A percentile compares a stretch with the other conserved stretches of the same genome.
These are phyloP conservation scores for Thyatira batis DNA, from an alignment of 2,888 invertebrate species.

Conservation along the genomic window DNA sequence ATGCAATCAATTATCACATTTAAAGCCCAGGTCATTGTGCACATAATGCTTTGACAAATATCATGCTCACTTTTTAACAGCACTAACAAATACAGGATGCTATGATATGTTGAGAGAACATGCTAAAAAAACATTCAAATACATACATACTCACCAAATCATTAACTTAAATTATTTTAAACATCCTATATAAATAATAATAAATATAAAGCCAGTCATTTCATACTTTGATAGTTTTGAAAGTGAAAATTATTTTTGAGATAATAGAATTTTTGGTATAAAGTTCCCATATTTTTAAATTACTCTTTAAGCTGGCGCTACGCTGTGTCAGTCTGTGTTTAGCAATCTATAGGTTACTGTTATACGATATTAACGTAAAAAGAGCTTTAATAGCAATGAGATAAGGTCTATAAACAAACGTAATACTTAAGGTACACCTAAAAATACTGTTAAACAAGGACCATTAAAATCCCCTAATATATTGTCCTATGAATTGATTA, in stretches of 20 bases:
- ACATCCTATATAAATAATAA: background rate
- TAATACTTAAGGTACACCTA: too few relatives aligned
- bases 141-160: too few relatives aligned
- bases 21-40: slow-evolving; percentile 20
- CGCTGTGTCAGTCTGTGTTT: background rate
- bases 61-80: slow-evolving; percentile 16
- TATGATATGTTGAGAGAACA: background rate
- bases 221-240: background rate
- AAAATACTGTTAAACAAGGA: too few relatives aligned
- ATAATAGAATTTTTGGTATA: background rate
- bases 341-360: background rate
- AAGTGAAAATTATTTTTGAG: background rate
- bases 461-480: too few relatives aligned
- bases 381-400: background rate
- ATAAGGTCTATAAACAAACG: too few relatives aligned
- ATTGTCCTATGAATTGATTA: too few relatives aligned
- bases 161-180: background rate
- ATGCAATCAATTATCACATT: slow-evolving; percentile 35
- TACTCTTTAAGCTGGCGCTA: background rate
- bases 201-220: background rate
- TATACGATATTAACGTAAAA: background rate
- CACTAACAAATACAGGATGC: background rate
- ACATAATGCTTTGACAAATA: slow-evolving; percentile 27
- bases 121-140: background rate
- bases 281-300: background rate